phyloP scores from a whole-genome alignment of 2,113 vertebrate species.

The Gorilla gorilla region DNA sequence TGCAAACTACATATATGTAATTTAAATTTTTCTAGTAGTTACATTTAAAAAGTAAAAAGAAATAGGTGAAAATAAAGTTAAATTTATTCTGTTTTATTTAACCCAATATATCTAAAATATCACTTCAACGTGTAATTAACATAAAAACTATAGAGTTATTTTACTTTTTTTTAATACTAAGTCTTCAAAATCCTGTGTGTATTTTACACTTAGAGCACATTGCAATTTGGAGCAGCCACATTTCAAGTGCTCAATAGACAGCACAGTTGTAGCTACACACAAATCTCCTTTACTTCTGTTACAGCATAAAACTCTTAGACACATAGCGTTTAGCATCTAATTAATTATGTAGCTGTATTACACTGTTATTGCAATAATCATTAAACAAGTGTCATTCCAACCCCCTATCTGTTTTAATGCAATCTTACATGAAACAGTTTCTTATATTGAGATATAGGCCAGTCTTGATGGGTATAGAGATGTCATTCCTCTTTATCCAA shows the following conservation, averaged over 20 bases:
- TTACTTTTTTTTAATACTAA: background rate
- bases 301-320: background rate
- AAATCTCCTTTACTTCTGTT: background rate
- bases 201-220: background rate
- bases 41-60: slow-evolving; percentile 8
- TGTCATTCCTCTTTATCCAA: background rate
- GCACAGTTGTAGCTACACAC: background rate
- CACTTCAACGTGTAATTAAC: background rate
- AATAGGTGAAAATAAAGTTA: background rate
- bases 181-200: background rate
- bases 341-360: background rate
- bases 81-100: slow-evolving; percentile 4
- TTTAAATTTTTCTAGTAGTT: background rate
- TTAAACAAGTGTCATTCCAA: background rate
- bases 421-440: background rate
- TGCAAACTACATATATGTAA: background rate
- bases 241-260: background rate
- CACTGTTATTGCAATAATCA: background rate
- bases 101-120: background rate
- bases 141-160: background rate
- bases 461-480: background rate
- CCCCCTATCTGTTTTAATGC: background rate
- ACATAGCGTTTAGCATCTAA: background rate
- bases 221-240: background rate
- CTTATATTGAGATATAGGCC: background rate